Evolutionary conservation across 2,797 vertebrate species (phyloP).

Genomic region (Periophthalmus magnuspinnatus): DNA sequence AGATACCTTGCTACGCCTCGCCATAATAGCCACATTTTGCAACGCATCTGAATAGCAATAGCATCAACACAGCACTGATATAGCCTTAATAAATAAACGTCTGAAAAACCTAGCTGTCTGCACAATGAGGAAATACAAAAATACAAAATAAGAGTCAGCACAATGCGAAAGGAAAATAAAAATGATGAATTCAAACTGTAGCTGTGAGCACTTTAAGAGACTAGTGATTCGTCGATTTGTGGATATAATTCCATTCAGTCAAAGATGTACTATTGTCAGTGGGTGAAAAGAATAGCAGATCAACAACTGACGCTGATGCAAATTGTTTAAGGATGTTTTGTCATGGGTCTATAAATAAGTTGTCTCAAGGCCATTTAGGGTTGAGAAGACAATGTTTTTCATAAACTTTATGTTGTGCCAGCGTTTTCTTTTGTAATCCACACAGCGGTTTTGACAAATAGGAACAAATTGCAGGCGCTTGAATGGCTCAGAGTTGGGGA

Average conservation of each 20-base stretch:
- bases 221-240: slow-evolving; percentile 63
- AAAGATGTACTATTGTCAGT: slow-evolving; percentile 60
- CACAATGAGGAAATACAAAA: slow-evolving; percentile 77
- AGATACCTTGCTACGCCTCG: slow-evolving; percentile 60
- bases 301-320: slow-evolving; percentile 55
- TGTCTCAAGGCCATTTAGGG: slow-evolving; percentile 60
- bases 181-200: slow-evolving; percentile 63
- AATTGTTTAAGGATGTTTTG: slow-evolving; percentile 68
- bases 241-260: slow-evolving; percentile 55
- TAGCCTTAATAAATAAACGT: slow-evolving; percentile 72
- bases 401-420: slow-evolving; percentile 71
- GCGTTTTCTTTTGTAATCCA: slow-evolving; percentile 76
- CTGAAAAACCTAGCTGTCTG: slow-evolving; percentile 60
- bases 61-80: slow-evolving; percentile 67
- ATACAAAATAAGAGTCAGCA: slow-evolving; percentile 73
- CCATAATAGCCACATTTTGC: slow-evolving; percentile 70
- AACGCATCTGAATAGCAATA: slow-evolving; percentile 69
- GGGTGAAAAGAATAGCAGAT: slow-evolving; percentile 61
- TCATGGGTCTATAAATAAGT: slow-evolving; percentile 55
- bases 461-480: slow-evolving; percentile 75
- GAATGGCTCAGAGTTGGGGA: slow-evolving; percentile 73
- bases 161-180: slow-evolving; percentile 71
- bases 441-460: slow-evolving; percentile 77
- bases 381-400: slow-evolving; percentile 65
- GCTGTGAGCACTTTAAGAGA: slow-evolving; percentile 60